Evolutionary conservation across 1,140 invertebrate species (phyloP).

Genomic region (Helicoverpa zea): DNA sequence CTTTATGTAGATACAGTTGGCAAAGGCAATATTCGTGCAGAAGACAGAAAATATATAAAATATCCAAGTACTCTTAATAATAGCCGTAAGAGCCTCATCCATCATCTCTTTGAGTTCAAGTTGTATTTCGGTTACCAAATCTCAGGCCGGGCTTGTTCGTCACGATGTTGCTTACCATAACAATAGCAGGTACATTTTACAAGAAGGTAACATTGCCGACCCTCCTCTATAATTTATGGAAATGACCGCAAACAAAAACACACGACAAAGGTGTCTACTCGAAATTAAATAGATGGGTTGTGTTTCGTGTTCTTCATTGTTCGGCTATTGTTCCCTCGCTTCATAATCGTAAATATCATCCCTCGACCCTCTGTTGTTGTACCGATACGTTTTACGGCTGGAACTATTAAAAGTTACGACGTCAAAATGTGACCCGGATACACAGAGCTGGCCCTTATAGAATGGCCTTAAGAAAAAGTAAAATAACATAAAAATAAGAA

Average conservation of each 20-base stretch:
- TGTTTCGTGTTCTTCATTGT: slow-evolving; percentile 80
- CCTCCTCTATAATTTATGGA: slow-evolving; percentile 84
- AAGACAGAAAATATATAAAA: too few relatives aligned
- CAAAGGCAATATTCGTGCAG: too few relatives aligned
- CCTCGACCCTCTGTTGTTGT: slow-evolving; percentile 58
- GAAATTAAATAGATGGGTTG: slow-evolving; percentile 84
- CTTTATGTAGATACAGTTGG: too few relatives aligned
- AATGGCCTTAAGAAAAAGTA: neutral
- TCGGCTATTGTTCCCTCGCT: slow-evolving; percentile 66
- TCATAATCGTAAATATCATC: slow-evolving; percentile 78
- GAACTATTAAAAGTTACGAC: slow-evolving; percentile 57
- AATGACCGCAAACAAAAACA: slow-evolving; percentile 84
- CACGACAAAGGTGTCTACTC: slow-evolving; percentile 85
- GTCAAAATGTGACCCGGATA: slow-evolving; percentile 43
- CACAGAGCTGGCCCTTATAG: slow-evolving; percentile 5
- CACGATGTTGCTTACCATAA: slow-evolving; percentile 81
- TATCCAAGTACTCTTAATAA: neutral
- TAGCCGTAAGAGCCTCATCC: slow-evolving; percentile 33
- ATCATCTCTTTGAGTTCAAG: slow-evolving; percentile 28
- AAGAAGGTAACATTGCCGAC: slow-evolving; percentile 66
- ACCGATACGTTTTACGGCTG: slow-evolving; percentile 57
- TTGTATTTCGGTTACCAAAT: slow-evolving; percentile 68
- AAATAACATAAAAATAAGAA: slow-evolving; percentile 16
- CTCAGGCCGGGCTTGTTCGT: slow-evolving; percentile 65
- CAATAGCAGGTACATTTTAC: slow-evolving; percentile 81